Conservation (phyloP, 2,888 invertebrate genomes). For the Epinotia brunnichana region DNA sequence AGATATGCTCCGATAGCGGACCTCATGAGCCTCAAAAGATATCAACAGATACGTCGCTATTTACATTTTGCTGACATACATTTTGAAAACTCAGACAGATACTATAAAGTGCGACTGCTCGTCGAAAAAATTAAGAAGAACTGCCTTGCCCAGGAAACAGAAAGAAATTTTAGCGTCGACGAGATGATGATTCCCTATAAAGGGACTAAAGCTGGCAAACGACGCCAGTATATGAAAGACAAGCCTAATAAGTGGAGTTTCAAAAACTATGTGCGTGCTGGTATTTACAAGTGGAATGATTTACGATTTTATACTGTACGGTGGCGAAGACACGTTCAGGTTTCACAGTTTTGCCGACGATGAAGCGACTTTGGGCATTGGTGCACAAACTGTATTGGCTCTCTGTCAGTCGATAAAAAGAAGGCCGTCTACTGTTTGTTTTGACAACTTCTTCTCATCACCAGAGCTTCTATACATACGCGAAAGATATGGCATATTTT, state of each 20-base stretch:
- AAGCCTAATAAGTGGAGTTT: slow-evolving; percentile 59
- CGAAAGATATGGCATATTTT: slow-evolving; percentile 23
- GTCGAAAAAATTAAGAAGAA: slow-evolving; percentile 12
- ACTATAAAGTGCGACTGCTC: slow-evolving; percentile 21
- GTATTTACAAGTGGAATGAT: slow-evolving; percentile 55
- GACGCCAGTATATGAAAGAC: slow-evolving; percentile 56
- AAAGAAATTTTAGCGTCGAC: slow-evolving; percentile 52
- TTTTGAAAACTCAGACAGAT: not conserved
- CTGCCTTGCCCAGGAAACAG: slow-evolving; percentile 44
- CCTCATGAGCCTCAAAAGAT: slow-evolving; percentile 23
- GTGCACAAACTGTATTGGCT: slow-evolving; percentile 50
- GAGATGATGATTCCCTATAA: slow-evolving; percentile 61
- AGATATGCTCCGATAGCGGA: slow-evolving; percentile 16
- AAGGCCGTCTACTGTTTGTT: slow-evolving; percentile 25
- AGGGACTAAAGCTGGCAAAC: slow-evolving; percentile 55
- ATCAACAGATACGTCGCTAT: slow-evolving; percentile 27
- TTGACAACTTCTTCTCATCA: slow-evolving; percentile 32
- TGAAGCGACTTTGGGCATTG: slow-evolving; percentile 49
- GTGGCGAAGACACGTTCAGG: slow-evolving; percentile 54
- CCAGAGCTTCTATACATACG: slow-evolving; percentile 15
- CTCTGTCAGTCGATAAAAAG: slow-evolving; percentile 37
- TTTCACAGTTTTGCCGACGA: slow-evolving; percentile 47
- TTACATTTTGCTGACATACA: slow-evolving; percentile 23
- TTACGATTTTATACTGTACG: slow-evolving; percentile 57
- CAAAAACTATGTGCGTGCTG: slow-evolving; percentile 54